These are phyloP conservation scores for Macrosiphum euphorbiae DNA, from an alignment of 2,888 invertebrate genomes.

Conservation along the genomic window DNA sequence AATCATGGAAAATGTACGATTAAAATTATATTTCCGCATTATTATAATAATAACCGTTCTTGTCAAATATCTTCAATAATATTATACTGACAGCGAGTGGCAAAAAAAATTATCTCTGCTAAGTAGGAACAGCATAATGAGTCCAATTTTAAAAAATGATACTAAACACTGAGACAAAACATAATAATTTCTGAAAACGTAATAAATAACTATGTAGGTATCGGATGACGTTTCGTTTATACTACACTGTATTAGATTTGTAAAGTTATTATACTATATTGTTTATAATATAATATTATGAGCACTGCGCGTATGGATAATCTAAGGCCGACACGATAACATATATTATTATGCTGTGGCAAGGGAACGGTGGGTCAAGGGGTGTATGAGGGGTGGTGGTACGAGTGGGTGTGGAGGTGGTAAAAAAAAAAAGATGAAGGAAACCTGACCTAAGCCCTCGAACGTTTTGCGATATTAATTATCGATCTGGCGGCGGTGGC, in stretches of 20 bases:
- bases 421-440: slow-evolving; percentile 10
- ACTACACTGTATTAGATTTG: background rate
- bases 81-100: background rate
- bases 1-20: background rate
- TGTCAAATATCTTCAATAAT: background rate
- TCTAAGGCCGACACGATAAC: background rate
- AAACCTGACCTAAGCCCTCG: slow-evolving; percentile 32
- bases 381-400: background rate
- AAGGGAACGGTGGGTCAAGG: background rate
- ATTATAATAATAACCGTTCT: background rate
- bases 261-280: background rate
- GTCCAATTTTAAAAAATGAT: background rate
- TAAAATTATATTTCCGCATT: background rate
- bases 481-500: slow-evolving; percentile 23
- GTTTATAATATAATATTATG: background rate
- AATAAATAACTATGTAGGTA: background rate
- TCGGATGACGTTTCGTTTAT: background rate
- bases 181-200: background rate
- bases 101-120: background rate
- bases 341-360: background rate
- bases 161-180: background rate
- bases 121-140: background rate
- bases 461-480: slow-evolving; percentile 58
- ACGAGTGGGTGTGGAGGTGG: background rate
- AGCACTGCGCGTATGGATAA: background rate